A percentile compares a stretch with the other conserved stretches of the same genome.
phyloP scores from a whole-genome alignment of 2,888 invertebrate species.

The Brenthis hecate region DNA sequence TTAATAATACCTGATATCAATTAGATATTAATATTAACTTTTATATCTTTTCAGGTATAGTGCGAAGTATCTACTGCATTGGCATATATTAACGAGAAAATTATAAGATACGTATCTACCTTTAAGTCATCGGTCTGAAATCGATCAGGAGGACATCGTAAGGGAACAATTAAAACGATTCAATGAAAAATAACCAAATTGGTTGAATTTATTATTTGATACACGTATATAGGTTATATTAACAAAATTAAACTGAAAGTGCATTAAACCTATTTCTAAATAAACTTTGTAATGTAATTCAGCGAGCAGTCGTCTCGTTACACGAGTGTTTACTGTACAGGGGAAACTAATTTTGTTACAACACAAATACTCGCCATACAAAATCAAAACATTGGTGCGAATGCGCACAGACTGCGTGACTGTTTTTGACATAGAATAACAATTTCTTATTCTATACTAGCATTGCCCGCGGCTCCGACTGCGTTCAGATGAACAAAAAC shows the following conservation, averaged over 20 bases:
- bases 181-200: no score
- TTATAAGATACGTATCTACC: no score
- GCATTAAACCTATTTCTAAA: slow-evolving; percentile 22
- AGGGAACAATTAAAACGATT: no score
- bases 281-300: slow-evolving; percentile 9
- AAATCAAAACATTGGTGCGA: slow-evolving; percentile 33
- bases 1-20: background rate
- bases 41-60: slow-evolving; percentile 8
- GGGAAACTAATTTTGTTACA: slow-evolving; percentile 33
- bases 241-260: slow-evolving; percentile 22
- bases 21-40: background rate
- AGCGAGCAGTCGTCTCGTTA: slow-evolving; percentile 9
- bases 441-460: background rate
- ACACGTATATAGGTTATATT: slow-evolving; percentile 4
- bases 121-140: no score
- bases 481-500: no score
- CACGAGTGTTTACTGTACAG: slow-evolving; percentile 26
- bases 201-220: no score
- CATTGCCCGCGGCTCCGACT: no score
- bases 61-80: background rate
- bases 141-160: no score
- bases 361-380: slow-evolving; percentile 41
- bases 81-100: background rate
- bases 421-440: slow-evolving; percentile 43
- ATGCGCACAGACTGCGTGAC: slow-evolving; percentile 45